Evolutionary conservation across 2,797 vertebrate genomes (phyloP).

Genomic region (Acanthurus tractus): DNA sequence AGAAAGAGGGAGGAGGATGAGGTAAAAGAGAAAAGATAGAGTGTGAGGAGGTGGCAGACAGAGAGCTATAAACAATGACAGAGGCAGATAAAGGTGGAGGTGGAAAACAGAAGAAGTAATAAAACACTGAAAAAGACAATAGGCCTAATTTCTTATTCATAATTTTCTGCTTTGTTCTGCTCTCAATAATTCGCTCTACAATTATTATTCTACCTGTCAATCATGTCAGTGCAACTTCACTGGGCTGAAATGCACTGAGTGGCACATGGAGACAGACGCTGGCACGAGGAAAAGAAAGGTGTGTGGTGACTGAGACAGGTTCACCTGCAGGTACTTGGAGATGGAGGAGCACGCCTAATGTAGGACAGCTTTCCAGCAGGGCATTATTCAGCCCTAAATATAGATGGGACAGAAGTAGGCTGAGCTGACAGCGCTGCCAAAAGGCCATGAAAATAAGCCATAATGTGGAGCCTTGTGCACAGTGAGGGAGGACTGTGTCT

Average conservation of each 20-base stretch:
- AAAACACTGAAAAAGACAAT: neutral
- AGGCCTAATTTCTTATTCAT: neutral
- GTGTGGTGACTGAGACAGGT: conserved; percentile 56
- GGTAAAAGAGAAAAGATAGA: neutral
- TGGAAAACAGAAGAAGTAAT: conserved; percentile 10
- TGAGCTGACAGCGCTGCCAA: conserved; percentile 69
- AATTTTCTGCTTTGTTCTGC: neutral
- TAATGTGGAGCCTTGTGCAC: conserved; percentile 37
- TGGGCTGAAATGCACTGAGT: neutral
- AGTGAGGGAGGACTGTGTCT: conserved; percentile 11
- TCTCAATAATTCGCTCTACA: neutral
- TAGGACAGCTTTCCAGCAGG: conserved; percentile 85
- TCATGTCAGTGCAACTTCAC: neutral
- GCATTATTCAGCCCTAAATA: conserved; percentile 85
- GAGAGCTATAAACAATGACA: conserved; percentile 9
- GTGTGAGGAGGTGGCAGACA: conserved; percentile 12
- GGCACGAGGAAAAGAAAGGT: conserved; percentile 30
- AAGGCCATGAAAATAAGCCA: conserved; percentile 56
- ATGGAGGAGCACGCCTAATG: conserved; percentile 69
- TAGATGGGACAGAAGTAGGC: conserved; percentile 82
- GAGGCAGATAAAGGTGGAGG: neutral
- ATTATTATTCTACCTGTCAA: neutral
- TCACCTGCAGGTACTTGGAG: conserved; percentile 71
- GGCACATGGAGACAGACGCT: conserved; percentile 31
- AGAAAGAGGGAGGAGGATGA: neutral